These are phyloP conservation scores for Sitophilus oryzae DNA, from an alignment of 1,140 invertebrate species.

Conservation along the genomic window DNA sequence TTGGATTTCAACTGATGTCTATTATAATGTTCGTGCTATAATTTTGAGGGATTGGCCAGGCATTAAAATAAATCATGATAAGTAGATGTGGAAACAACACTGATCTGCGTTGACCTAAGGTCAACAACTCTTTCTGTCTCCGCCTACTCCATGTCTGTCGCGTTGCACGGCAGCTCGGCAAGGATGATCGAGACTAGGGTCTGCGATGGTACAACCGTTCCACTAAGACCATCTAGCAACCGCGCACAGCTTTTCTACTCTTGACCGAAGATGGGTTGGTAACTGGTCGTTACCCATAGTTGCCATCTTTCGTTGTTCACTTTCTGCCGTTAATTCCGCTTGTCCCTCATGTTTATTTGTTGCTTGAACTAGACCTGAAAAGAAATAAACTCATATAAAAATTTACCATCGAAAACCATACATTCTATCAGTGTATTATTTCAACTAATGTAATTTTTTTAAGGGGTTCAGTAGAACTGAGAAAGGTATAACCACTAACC, in stretches of 20 bases:
- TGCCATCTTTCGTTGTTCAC: not conserved
- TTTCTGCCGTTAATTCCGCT: not conserved
- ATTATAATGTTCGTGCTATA: too few species aligned
- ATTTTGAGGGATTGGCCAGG: too few species aligned
- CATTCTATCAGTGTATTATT: too few species aligned
- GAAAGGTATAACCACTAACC: too few species aligned
- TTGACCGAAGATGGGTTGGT: conserved; percentile 8
- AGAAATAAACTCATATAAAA: too few species aligned
- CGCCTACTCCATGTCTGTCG: conserved; percentile 41
- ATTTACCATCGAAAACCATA: too few species aligned
- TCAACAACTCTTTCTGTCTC: conserved; percentile 44
- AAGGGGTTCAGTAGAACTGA: too few species aligned
- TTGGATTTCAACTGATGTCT: too few species aligned
- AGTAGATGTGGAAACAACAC: conserved; percentile 26
- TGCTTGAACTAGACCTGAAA: too few species aligned
- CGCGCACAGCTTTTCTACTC: conserved; percentile 5
- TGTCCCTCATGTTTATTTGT: too few species aligned
- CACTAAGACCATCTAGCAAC: conserved; percentile 15
- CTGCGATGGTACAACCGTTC: not conserved
- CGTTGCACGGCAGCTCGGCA: conserved; percentile 32
- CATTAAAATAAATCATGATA: conserved; percentile 26
- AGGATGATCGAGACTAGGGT: conserved; percentile 22
- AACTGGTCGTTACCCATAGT: conserved; percentile 3
- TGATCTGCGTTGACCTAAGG: conserved; percentile 40
- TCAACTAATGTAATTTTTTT: too few species aligned